Conservation (phyloP, 2,888 invertebrate genomes). For the Epirrita christyi region DNA sequence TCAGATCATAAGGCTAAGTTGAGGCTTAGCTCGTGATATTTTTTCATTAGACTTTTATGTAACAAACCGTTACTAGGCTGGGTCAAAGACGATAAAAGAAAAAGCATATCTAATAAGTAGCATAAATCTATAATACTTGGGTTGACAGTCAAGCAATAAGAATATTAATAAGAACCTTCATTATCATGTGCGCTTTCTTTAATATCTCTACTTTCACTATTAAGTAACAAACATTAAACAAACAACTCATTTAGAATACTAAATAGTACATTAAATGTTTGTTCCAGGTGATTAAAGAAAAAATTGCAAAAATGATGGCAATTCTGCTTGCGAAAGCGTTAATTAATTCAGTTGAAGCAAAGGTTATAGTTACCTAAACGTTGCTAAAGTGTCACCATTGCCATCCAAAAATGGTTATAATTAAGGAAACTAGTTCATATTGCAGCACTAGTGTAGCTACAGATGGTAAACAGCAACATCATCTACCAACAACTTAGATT, state of each 20-base stretch:
- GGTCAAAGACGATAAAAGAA: slow-evolving; percentile 12
- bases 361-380: slow-evolving; percentile 20
- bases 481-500: neutral
- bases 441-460: neutral
- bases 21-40: too few relatives aligned
- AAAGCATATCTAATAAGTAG: slow-evolving; percentile 20
- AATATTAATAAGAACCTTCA: slow-evolving; percentile 41
- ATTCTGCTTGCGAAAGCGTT: slow-evolving; percentile 9
- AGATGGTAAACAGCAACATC: neutral
- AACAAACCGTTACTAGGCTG: slow-evolving; percentile 23
- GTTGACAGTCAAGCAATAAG: slow-evolving; percentile 27
- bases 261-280: slow-evolving; percentile 8
- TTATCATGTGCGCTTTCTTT: slow-evolving; percentile 33
- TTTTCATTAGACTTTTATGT: too few relatives aligned
- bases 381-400: slow-evolving; percentile 7
- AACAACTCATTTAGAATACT: slow-evolving; percentile 28
- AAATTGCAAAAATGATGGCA: neutral
- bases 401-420: slow-evolving; percentile 2
- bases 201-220: slow-evolving; percentile 37
- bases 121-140: slow-evolving; percentile 13
- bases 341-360: slow-evolving; percentile 10
- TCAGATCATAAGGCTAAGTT: too few relatives aligned
- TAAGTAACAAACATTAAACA: slow-evolving; percentile 20
- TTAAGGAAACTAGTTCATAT: neutral
- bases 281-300: neutral